Evolutionary conservation across 2,797 vertebrate genomes (phyloP), one percentile per base, ranked within the genome.

Genomic region (Gila robusta): DNA sequence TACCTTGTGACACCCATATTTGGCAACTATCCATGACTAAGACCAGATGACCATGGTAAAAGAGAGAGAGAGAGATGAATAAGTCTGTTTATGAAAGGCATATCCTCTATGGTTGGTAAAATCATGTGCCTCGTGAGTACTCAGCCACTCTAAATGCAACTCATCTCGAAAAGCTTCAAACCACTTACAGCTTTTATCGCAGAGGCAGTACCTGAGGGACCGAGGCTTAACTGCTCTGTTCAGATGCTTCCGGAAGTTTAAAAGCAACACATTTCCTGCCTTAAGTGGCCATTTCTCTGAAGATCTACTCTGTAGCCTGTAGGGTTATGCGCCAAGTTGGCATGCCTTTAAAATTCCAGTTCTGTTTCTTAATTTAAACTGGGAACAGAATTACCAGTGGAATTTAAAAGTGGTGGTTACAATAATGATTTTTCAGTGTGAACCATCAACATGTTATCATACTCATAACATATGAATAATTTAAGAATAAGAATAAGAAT

Each of bases 131-230:
- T 81, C 26, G 8, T 83, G 71, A 86, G 69, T 74, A 12, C 85
- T 83, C 62, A 49, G 67, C 67, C 83, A 72, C 41, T 87, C 56
- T 73, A 83, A 86, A 81, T 76, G 86, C 64, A 64, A 73, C 70
- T 21, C 76, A 52, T 49, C 77, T 83, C 66, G 79, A 47, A 87
- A 87, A 89, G 83, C 87, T 88, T 83, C 59, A 79, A 72, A 79
- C 71, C 83, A 87, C 86, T 90, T 89, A 86, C 77, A 79, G 87
- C 83, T 87, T 81, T 87, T 88, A 86, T 85, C 64, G 23, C 54
- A 67, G 85, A 72, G 49, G 67, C 71, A 39, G 19, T 78, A 81
- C 81, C 70, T 81, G 54, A 76, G 84, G 82, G 84, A 70, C 72
- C 7, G 16, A 69, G 80, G 44, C 70, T 90, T 77, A 83, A 87